phyloP scores from a whole-genome alignment of 2,113 vertebrate species.

The Neodontobutis hainanensis region DNA sequence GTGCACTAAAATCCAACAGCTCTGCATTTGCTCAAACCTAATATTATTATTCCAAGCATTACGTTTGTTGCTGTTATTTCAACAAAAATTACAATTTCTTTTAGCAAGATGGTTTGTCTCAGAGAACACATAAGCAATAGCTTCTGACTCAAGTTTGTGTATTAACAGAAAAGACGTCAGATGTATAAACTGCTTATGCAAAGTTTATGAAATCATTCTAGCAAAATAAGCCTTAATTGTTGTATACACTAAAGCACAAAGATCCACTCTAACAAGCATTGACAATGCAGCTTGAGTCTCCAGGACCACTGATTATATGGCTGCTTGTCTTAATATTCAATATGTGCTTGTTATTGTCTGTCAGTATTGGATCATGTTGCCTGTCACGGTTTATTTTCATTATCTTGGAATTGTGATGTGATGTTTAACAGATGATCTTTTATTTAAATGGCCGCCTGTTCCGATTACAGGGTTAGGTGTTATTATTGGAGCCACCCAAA shows the following conservation, averaged over 20 bases:
- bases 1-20: conserved; percentile 34
- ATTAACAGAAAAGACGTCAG: conserved; percentile 39
- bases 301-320: conserved; percentile 48
- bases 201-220: conserved; percentile 35
- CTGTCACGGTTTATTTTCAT: conserved; percentile 50
- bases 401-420: conserved; percentile 26
- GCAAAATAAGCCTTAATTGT: conserved; percentile 26
- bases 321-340: conserved; percentile 53
- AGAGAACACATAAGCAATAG: conserved; percentile 41
- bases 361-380: conserved; percentile 26
- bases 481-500: conserved; percentile 42
- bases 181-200: conserved; percentile 32
- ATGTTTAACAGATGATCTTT: conserved; percentile 38
- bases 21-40: conserved; percentile 33
- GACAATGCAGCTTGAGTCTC: conserved; percentile 52
- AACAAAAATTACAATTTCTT: conserved; percentile 46
- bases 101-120: conserved; percentile 33
- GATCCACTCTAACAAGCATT: conserved; percentile 45
- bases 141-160: conserved; percentile 47
- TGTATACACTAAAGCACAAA: conserved; percentile 40
- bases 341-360: conserved; percentile 26
- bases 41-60: conserved; percentile 35
- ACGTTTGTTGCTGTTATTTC: conserved; percentile 23
- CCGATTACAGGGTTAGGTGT: conserved; percentile 24
- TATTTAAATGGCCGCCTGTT: conserved; percentile 39